These are phyloP conservation scores for Porites cylindrica DNA, from an alignment of 92 coral and sea anemone species.

Conservation along the genomic window DNA sequence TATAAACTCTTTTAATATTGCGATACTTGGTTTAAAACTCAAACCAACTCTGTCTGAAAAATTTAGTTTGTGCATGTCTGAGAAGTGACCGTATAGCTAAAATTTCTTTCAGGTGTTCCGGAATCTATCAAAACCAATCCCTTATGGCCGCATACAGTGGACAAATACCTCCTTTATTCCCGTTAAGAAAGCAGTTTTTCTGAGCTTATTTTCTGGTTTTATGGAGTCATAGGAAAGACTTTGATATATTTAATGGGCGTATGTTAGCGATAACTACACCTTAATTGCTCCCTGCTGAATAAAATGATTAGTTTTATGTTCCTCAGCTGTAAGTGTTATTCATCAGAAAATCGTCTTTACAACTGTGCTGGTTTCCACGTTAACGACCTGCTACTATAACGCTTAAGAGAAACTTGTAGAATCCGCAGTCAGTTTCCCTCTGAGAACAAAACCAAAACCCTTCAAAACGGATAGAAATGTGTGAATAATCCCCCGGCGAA, in stretches of 20 bases:
- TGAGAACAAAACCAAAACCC: conserved; percentile 10
- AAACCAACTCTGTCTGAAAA: not conserved
- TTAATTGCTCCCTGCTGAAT: conserved; percentile 40
- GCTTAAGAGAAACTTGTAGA: conserved; percentile 3
- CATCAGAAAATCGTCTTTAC: conserved; percentile 2
- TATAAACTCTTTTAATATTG: no score
- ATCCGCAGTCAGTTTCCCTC: conserved; percentile 36
- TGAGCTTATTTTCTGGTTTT: not conserved
- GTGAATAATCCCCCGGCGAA: conserved; percentile 44
- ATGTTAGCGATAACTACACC: conserved; percentile 7
- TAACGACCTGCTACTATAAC: not conserved
- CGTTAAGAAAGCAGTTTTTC: not conserved
- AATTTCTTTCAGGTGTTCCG: conserved; percentile 30
- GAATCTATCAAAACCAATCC: not conserved
- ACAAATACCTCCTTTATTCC: not conserved
- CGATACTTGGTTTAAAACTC: not conserved
- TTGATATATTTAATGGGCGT: conserved; percentile 5
- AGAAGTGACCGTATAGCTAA: not conserved
- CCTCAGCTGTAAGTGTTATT: not conserved
- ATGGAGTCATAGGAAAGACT: not conserved
- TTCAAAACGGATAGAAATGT: conserved; percentile 52
- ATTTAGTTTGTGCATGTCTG: not conserved
- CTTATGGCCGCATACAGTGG: conserved; percentile 14
- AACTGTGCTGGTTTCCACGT: not conserved
- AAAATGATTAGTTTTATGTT: not conserved